These are phyloP conservation scores for Globia sparganii DNA, from an alignment of 2,888 invertebrate species.

Conservation along the genomic window DNA sequence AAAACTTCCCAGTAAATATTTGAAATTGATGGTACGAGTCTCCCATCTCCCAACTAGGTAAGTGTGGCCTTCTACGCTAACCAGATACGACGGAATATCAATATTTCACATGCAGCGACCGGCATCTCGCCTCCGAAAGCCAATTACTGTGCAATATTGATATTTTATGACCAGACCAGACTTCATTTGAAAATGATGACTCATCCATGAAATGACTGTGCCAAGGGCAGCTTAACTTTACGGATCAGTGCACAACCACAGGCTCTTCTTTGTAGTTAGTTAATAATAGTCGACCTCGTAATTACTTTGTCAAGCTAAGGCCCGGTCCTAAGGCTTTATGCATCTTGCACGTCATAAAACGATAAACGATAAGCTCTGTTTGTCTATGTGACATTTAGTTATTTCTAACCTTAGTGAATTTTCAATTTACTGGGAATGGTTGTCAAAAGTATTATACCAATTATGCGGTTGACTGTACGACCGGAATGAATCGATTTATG, in stretches of 20 bases:
- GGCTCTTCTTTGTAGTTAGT: neutral
- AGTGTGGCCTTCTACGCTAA: slow-evolving; percentile 1
- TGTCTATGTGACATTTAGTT: neutral
- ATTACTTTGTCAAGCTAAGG: neutral
- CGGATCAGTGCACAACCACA: neutral
- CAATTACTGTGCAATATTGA: slow-evolving; percentile 45
- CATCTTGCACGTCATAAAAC: no score
- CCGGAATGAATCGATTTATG: no score
- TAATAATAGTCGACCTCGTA: neutral
- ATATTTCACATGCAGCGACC: slow-evolving; percentile 42
- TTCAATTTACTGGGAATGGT: neutral
- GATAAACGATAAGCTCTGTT: neutral
- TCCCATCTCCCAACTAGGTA: neutral
- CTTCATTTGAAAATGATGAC: slow-evolving; percentile 25
- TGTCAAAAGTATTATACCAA: neutral
- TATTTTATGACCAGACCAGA: slow-evolving; percentile 8
- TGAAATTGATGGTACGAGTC: slow-evolving; percentile 18
- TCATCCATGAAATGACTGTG: slow-evolving; percentile 5
- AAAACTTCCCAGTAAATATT: slow-evolving; percentile 2
- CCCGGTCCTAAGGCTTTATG: neutral
- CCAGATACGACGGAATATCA: slow-evolving; percentile 22
- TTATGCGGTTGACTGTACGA: no score
- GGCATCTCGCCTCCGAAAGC: neutral
- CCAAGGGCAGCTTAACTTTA: neutral
- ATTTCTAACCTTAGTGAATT: neutral